A percentile compares a stretch with the other conserved stretches of the same genome.
These are phyloP conservation scores for Ceryle rudis DNA, from an alignment of 2,797 vertebrate species.

Conservation along the genomic window DNA sequence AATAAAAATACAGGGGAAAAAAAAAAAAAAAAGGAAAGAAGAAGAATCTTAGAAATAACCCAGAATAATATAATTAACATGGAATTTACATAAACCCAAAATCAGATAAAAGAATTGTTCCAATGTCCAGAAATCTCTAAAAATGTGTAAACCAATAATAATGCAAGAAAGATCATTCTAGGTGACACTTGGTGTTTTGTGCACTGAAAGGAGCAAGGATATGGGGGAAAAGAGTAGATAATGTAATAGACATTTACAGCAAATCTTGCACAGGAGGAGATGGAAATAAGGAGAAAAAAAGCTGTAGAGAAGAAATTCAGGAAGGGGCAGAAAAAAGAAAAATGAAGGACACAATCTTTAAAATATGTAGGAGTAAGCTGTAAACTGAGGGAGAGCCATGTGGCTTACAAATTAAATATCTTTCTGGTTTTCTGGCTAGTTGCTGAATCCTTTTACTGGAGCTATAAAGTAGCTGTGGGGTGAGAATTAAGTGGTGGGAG, in stretches of 20 bases:
- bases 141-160: not conserved
- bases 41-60: not conserved
- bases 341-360: not conserved
- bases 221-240: not conserved
- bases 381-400: not conserved
- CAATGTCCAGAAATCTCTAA: not conserved
- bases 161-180: not conserved
- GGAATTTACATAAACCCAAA: not conserved
- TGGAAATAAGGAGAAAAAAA: not conserved
- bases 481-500: not conserved
- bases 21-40: not conserved
- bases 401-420: not conserved
- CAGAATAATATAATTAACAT: not conserved
- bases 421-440: not conserved
- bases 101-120: slow-evolving; percentile 1
- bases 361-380: not conserved
- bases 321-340: not conserved
- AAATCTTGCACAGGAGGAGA: not conserved
- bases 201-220: not conserved
- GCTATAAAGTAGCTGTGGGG: not conserved
- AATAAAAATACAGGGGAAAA: not conserved
- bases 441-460: not conserved
- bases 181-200: not conserved
- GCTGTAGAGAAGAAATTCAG: not conserved
- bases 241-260: not conserved